Percentiles rank a stretch among this genome's conserved stretches.
Evolutionary conservation across 1,140 invertebrate genomes (phyloP).

Genomic region (Pissodes strobi): DNA sequence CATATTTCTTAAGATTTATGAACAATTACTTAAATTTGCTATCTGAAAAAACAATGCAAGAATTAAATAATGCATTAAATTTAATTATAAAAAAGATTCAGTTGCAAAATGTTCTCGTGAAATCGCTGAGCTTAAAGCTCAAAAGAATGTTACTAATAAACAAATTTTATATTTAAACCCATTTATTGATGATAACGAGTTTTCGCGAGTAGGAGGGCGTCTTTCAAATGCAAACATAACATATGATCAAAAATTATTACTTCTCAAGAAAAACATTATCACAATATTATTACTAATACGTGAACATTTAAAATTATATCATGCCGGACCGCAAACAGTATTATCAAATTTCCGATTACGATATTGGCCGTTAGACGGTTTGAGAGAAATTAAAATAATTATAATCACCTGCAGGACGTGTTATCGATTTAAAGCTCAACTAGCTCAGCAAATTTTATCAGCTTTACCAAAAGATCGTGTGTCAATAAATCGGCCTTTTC

Average conservation of each 20-base stretch:
- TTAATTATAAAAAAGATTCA: conserved; percentile 2
- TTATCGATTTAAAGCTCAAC: background rate
- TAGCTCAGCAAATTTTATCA: too few relatives aligned
- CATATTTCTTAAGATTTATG: background rate
- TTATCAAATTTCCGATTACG: background rate
- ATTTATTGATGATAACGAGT: conserved; percentile 1
- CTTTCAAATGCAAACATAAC: too few relatives aligned
- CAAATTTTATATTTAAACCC: conserved; percentile 7
- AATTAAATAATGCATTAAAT: too few relatives aligned
- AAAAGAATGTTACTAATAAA: background rate
- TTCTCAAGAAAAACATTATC: too few relatives aligned
- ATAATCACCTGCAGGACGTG: too few relatives aligned
- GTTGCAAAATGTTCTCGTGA: background rate
- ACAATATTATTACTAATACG: background rate
- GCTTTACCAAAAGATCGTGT: too few relatives aligned
- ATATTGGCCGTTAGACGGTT: background rate
- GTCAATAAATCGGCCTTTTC: too few relatives aligned
- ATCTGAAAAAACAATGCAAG: background rate
- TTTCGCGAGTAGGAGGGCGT: too few relatives aligned
- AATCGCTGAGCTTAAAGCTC: too few relatives aligned
- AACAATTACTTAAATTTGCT: too few relatives aligned
- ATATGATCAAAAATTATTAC: background rate
- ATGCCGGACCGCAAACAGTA: too few relatives aligned
- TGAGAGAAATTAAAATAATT: background rate
- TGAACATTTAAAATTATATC: background rate